Conservation (phyloP, 2,888 invertebrate species). For the Pemphredon lugubris region DNA sequence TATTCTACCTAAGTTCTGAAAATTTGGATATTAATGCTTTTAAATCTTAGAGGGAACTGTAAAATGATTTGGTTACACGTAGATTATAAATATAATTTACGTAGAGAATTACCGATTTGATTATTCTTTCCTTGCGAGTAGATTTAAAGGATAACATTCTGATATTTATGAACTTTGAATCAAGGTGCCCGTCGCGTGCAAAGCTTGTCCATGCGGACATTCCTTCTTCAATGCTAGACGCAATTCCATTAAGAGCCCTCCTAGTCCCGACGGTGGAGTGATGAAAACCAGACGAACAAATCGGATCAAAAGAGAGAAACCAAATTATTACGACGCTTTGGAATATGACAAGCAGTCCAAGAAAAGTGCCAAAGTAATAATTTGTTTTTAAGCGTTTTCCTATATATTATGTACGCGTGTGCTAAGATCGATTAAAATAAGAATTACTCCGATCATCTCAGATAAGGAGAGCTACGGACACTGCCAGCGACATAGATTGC, state of each 20-base stretch:
- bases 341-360: constrained; percentile 90
- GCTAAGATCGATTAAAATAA: not conserved
- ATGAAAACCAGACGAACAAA: constrained; percentile 85
- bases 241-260: constrained; percentile 79
- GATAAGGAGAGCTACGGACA: constrained; percentile 77
- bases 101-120: no score
- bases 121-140: no score
- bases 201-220: constrained; percentile 92
- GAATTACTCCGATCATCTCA: constrained; percentile 41
- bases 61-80: constrained; percentile 3
- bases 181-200: constrained; percentile 92
- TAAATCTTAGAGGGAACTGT: not conserved
- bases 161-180: constrained; percentile 47
- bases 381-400: constrained; percentile 6
- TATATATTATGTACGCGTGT: constrained; percentile 10
- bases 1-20: not conserved
- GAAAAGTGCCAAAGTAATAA: constrained; percentile 82
- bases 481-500: constrained; percentile 77
- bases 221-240: constrained; percentile 89
- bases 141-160: no score
- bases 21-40: not conserved
- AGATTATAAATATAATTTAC: no score
- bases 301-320: constrained; percentile 88
- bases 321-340: constrained; percentile 91
- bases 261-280: constrained; percentile 78